phyloP scores from a whole-genome alignment of 2,797 vertebrate species.

The Muraenolepis orangiensis region DNA sequence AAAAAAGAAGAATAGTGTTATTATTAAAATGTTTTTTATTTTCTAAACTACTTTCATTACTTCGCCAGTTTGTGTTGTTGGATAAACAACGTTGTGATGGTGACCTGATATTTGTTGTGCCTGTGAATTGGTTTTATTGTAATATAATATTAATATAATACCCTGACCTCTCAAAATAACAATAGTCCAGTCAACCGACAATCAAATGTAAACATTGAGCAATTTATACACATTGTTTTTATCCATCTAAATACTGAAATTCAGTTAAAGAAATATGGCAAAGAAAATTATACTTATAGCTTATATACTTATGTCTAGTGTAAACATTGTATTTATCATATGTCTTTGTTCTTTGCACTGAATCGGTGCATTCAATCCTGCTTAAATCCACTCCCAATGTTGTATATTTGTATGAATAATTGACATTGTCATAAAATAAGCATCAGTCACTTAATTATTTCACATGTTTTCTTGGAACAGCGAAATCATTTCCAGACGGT shows the following conservation, averaged over 20 bases:
- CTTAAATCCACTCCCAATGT: background rate
- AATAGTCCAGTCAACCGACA: too few species aligned
- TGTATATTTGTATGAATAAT: background rate
- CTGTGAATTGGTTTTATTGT: background rate
- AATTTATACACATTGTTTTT: background rate
- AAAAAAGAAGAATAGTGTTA: background rate
- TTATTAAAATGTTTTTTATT: background rate
- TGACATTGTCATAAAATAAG: background rate
- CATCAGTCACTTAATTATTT: background rate
- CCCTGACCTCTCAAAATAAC: background rate
- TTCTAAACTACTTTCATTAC: background rate
- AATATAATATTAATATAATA: background rate
- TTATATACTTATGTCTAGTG: too few species aligned
- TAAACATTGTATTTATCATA: background rate
- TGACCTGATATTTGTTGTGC: too few species aligned
- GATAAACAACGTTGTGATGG: background rate
- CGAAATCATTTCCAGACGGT: background rate
- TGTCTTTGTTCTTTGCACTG: background rate
- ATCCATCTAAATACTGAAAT: background rate
- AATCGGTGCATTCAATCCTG: background rate
- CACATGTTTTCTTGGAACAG: background rate
- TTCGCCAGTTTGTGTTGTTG: background rate
- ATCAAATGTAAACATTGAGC: too few species aligned
- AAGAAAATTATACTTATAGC: background rate
- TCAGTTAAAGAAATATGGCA: background rate